phyloP scores from a whole-genome alignment of 2,113 vertebrate species.

The Paramormyrops kingsleyae region DNA sequence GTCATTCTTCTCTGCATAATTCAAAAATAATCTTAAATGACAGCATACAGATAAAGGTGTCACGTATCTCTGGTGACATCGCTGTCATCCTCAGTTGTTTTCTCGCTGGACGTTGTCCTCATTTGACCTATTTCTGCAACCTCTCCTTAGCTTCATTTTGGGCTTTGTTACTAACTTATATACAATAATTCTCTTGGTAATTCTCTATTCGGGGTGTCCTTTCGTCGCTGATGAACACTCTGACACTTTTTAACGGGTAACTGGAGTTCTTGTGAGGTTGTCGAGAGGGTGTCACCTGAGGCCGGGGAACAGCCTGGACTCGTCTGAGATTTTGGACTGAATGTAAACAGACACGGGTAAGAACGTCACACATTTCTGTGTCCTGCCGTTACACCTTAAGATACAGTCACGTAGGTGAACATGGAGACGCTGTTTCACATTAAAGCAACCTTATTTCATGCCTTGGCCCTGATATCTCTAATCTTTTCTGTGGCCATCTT shows the following conservation, averaged over 20 bases:
- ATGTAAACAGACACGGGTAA: neutral
- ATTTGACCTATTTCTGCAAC: neutral
- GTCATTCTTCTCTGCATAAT: conserved; percentile 25
- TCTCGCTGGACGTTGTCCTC: neutral
- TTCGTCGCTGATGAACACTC: neutral
- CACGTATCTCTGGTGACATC: neutral
- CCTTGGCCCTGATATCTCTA: neutral
- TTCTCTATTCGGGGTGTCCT: neutral
- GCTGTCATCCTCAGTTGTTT: neutral
- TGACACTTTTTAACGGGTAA: neutral
- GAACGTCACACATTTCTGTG: neutral
- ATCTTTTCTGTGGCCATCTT: neutral
- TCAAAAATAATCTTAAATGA: neutral
- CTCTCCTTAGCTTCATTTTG: neutral
- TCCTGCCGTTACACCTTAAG: neutral
- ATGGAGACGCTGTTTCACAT: neutral
- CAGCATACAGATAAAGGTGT: neutral
- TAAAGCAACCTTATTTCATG: neutral
- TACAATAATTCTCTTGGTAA: neutral
- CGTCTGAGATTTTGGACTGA: neutral
- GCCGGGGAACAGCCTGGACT: neutral
- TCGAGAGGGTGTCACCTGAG: neutral
- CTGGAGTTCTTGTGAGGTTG: neutral
- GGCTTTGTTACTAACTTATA: neutral
- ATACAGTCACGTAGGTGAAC: neutral